Evolutionary conservation across 1,140 invertebrate species (phyloP), one percentile per base, ranked within the genome.

Genomic region (Holotrichia oblita): DNA sequence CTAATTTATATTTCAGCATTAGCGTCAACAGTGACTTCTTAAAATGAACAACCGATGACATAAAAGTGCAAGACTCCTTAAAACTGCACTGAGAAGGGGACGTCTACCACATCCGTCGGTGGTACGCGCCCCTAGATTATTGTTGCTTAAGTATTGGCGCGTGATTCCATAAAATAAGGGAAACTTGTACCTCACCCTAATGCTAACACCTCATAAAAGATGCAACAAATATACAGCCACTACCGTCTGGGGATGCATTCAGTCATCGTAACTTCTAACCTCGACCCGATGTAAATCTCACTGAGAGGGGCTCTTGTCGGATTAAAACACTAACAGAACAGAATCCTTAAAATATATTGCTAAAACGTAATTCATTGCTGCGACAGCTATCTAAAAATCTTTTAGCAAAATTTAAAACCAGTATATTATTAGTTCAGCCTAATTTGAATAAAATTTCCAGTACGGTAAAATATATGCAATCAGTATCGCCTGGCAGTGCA

Each of bases 201-300:
- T 14, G 48, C 48, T n/a, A 55, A 17, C 48, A 55, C 48, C 48
- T 55, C 48, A 17, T 55, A 55, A 55, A 55, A 55, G 48, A 55
- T 55, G 48, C 48, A 55, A 55, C 48, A 55, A 55, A 55, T 55
- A 55, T 17, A 34, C 27, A 34, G 48, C 2, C 48, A 17, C 48
- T 17, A 14, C 14, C 48, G 48, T 10, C 48, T 10, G 48, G 48
- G 48, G 48, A 55, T 55, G 48, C 14, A 55, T 17, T 6, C 14
- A 17, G 48, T n/a, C 48, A 17, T 55, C 14, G 14, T 17, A 55
- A 55, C 48, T 17, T 17, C 48, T 34, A 34, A 34, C 27, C 3
- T 55, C 48, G 48, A 55, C 12, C 48, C 48, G 14, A n/a, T 6
- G 48, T 55, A 55, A 55, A 55, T 55, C 48, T 55, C 14, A 17